These are phyloP conservation scores for Drosophila jambulina DNA, from an alignment of 1,140 invertebrate genomes.

Conservation along the genomic window DNA sequence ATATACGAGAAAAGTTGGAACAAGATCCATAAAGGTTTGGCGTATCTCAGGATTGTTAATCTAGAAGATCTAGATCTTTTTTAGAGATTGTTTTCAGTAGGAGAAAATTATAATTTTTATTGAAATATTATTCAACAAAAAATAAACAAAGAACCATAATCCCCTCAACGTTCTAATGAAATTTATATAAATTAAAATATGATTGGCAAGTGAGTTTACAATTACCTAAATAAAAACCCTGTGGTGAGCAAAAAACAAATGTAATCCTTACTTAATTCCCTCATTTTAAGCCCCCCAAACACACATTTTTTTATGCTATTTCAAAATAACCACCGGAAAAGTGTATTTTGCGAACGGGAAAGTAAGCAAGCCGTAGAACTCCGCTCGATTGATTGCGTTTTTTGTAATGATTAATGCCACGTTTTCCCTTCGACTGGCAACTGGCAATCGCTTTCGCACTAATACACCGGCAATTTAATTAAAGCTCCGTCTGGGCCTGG, in stretches of 20 bases:
- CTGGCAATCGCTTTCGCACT: constrained; percentile 50
- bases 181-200: neutral
- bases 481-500: constrained; percentile 49
- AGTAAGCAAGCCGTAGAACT: constrained; percentile 37
- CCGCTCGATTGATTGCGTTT: constrained; percentile 75
- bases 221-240: neutral
- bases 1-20: neutral
- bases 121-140: neutral
- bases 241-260: neutral
- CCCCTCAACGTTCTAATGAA: neutral
- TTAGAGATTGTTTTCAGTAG: neutral
- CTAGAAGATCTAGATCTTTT: neutral
- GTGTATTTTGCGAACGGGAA: constrained; percentile 20
- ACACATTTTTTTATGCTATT: constrained; percentile 8
- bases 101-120: neutral
- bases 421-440: constrained; percentile 19
- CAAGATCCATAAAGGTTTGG: neutral
- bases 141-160: neutral
- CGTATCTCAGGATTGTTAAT: neutral
- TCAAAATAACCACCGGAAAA: constrained; percentile 16
- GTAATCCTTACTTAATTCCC: constrained; percentile 9
- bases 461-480: constrained; percentile 72
- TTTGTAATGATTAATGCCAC: constrained; percentile 67
- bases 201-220: neutral
- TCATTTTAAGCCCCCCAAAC: neutral